Conservation (phyloP, 2,888 invertebrate genomes). For the Lithophane ornitopus region DNA sequence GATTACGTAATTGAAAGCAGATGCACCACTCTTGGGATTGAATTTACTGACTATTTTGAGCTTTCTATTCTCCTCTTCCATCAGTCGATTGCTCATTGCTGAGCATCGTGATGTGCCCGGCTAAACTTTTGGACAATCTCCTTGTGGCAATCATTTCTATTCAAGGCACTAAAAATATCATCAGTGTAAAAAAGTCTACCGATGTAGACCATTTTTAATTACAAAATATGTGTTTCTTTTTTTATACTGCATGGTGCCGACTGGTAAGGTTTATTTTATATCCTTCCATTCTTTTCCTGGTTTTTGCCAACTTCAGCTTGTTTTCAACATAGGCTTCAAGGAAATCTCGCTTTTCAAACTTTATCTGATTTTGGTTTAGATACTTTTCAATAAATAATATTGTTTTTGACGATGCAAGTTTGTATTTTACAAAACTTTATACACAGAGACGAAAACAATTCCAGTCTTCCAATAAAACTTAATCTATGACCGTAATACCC, state of each 20-base stretch:
- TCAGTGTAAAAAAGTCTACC: background rate
- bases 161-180: background rate
- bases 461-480: slow-evolving; percentile 13
- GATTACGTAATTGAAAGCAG: slow-evolving; percentile 40
- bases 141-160: too few relatives aligned
- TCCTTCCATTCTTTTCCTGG: background rate
- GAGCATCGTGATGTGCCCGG: background rate
- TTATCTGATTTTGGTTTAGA: background rate
- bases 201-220: rapidly evolving
- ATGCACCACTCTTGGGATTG: slow-evolving; percentile 20
- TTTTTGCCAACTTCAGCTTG: background rate
- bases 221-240: too few relatives aligned
- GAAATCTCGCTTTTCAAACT: background rate
- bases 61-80: rapidly evolving
- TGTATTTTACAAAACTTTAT: background rate
- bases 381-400: background rate
- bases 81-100: background rate
- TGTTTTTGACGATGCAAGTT: background rate
- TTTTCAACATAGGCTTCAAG: background rate
- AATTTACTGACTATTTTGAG: background rate
- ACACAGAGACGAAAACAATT: background rate
- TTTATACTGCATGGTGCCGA: background rate
- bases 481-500: slow-evolving; percentile 75
- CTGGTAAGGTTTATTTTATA: background rate
- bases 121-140: background rate